Evolutionary conservation across 2,113 vertebrate genomes (phyloP).

Genomic region (Eudyptes chrysolophus): DNA sequence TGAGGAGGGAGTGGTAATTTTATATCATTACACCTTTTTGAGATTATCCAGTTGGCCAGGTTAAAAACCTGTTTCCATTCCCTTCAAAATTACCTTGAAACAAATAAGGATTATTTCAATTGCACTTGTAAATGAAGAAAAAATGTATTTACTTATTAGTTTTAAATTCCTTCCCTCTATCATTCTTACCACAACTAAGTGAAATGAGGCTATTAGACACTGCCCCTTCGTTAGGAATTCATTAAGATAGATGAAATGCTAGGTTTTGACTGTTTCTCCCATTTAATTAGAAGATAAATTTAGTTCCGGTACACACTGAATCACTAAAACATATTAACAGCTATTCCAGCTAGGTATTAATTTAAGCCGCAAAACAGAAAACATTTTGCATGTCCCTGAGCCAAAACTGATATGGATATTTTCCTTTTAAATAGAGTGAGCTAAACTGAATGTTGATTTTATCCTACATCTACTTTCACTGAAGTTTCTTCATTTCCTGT

Average conservation of each 20-base stretch:
- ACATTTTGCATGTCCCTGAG: background rate
- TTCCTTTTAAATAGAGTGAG: background rate
- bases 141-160: background rate
- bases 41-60: background rate
- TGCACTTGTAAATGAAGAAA: background rate
- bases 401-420: background rate
- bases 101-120: background rate
- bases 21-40: background rate
- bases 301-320: background rate
- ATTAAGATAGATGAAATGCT: background rate
- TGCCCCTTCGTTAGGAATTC: background rate
- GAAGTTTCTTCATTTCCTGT: conserved; percentile 41
- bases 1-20: background rate
- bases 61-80: background rate
- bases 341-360: background rate
- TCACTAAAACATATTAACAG: background rate
- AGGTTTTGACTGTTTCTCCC: background rate
- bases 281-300: conserved; percentile 1
- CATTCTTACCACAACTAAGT: background rate
- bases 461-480: conserved; percentile 4
- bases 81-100: background rate
- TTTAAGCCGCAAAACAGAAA: background rate
- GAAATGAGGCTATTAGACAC: background rate
- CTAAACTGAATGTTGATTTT: conserved; percentile 1
- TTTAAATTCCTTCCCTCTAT: background rate